Conservation (phyloP, 2,797 vertebrate species). For the Octomys mimax region DNA sequence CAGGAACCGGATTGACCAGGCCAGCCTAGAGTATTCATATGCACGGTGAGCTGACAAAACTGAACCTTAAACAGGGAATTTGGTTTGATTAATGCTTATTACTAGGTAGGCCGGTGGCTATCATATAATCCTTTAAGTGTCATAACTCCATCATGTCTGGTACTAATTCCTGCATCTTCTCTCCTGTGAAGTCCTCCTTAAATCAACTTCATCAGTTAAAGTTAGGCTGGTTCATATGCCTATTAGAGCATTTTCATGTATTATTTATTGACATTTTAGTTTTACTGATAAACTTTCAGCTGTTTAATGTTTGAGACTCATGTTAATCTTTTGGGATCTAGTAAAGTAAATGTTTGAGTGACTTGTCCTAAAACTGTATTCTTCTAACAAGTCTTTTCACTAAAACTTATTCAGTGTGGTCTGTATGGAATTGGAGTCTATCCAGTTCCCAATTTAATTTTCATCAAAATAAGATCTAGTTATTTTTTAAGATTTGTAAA, state of each 20-base stretch:
- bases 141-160: neutral
- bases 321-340: neutral
- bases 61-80: neutral
- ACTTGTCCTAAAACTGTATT: neutral
- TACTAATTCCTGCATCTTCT: neutral
- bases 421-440: neutral
- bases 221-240: neutral
- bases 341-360: conserved; percentile 6
- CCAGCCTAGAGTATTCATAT: conserved; percentile 94
- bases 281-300: neutral
- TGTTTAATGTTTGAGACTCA: neutral
- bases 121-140: neutral
- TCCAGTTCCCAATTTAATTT: conserved; percentile 44
- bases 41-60: conserved; percentile 91
- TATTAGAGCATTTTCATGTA: neutral
- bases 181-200: neutral
- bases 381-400: conserved; percentile 2
- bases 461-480: conserved; percentile 38
- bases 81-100: neutral
- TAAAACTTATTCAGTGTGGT: conserved; percentile 5
- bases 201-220: neutral
- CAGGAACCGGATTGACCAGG: conserved; percentile 94
- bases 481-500: conserved; percentile 45
- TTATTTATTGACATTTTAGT: conserved; percentile 35
- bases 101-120: neutral